Conservation (phyloP, 2,888 invertebrate genomes). For the Zaprionus bogoriensis region DNA sequence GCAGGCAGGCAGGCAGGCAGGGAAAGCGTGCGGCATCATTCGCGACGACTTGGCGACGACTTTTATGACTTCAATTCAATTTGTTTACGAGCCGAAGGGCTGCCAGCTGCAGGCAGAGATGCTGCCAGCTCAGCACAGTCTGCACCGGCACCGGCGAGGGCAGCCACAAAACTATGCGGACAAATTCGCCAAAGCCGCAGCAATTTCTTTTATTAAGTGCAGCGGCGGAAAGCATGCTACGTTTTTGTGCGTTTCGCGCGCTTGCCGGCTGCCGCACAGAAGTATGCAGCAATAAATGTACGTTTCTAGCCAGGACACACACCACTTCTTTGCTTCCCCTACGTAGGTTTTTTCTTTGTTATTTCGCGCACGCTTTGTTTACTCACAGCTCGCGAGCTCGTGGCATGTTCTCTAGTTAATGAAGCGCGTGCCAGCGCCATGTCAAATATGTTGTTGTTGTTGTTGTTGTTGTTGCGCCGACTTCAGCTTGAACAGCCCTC, state of each 20-base stretch:
- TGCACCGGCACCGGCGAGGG: not conserved
- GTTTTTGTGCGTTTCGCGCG: not conserved
- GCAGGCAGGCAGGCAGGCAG: not conserved
- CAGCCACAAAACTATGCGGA: not conserved
- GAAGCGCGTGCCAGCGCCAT: no score
- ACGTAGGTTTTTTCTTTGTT: no score
- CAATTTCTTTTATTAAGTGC: not conserved
- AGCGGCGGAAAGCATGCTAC: not conserved
- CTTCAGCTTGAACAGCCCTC: not conserved
- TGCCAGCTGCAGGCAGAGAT: slow-evolving; percentile 9
- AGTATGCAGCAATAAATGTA: slow-evolving; percentile 20
- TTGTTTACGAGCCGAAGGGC: slow-evolving; percentile 72
- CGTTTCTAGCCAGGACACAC: no score
- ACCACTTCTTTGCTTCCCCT: no score
- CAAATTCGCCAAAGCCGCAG: no score
- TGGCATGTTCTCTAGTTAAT: no score
- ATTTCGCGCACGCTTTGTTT: no score
- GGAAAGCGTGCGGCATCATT: slow-evolving; percentile 23
- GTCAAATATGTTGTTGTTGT: no score
- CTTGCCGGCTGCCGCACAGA: slow-evolving; percentile 1
- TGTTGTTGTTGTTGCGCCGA: no score
- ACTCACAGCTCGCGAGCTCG: no score
- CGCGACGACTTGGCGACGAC: slow-evolving; percentile 67
- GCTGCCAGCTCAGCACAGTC: not conserved
- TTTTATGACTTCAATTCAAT: slow-evolving; percentile 78